Base-by-base conservation (phyloP, 2,113 vertebrate species). In the Oenanthe oenanthe region DNA sequence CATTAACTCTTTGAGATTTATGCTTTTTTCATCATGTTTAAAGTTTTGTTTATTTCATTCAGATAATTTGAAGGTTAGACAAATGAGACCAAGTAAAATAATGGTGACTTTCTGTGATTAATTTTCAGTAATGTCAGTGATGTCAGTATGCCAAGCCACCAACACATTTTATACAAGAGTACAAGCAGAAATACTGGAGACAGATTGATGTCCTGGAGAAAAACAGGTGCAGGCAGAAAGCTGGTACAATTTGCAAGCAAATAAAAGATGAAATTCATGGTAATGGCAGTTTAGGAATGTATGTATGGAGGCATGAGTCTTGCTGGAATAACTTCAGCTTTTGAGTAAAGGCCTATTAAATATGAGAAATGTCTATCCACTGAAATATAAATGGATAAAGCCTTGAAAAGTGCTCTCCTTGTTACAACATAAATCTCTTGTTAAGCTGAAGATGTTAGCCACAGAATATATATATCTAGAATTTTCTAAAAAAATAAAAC, bases 331-430 rank as follows among this genome's bases (percentile, higher is more conserved):
- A 50, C 51, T 87, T 75, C 29, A 92, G 38, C 26, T 80, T 96
- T 90, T 93, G 54, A 90, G n/a, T 24, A 57, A 61, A 81, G 38
- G 4, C 16, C 50, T 79, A n/a, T 85, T 85, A 54, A 57, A 93
- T 58, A 73, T 83, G 78, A 90, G 58, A 92, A 92, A 79, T 92
- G 36, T 73, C 81, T 95, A 32, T 45, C 47, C 36, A 42, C 40
- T 88, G 62, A 91, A 94, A 89, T 92, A 76, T 76, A 80, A 89
- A 89, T 84, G 40, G 83, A 78, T 78, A 21, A 75, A 81, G 53
- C 65, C 90, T 61, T 87, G 53, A 65, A 57, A 85, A 60, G n/a
- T 88, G 31, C 34, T 87, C 12, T 77, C 8, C 45, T 86, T 92
- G 60, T 85, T 85, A 40, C 21, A 84, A 47, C 45, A 67, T 85